A percentile compares a stretch with the other conserved stretches of the same genome.
These are phyloP conservation scores for Cygnus atratus DNA, from an alignment of 2,113 vertebrate species.

Conservation along the genomic window DNA sequence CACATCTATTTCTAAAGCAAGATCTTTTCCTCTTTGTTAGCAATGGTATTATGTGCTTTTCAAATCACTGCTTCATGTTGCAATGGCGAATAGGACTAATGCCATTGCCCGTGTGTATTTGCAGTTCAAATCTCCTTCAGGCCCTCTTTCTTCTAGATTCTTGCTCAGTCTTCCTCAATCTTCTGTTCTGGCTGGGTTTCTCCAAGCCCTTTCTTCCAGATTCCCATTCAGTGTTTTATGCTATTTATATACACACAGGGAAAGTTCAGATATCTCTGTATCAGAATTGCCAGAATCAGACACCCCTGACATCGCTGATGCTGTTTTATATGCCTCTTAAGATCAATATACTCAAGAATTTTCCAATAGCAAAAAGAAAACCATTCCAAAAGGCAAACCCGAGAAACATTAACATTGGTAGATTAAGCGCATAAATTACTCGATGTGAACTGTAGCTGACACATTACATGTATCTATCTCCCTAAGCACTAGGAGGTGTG, in stretches of 20 bases:
- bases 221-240: background rate
- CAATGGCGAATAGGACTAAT: background rate
- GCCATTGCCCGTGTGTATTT: background rate
- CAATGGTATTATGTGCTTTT: background rate
- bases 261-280: background rate
- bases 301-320: background rate
- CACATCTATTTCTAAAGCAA: slow-evolving; percentile 67
- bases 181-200: background rate
- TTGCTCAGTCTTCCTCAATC: background rate
- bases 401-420: background rate
- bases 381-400: background rate
- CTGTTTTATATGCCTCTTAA: background rate
- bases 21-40: slow-evolving; percentile 56
- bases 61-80: slow-evolving; percentile 6
- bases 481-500: background rate
- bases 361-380: background rate
- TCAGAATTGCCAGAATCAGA: background rate
- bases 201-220: background rate
- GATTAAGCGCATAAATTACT: background rate
- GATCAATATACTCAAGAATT: background rate
- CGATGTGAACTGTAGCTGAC: background rate
- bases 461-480: background rate
- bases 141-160: background rate
- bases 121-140: background rate
- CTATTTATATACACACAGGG: background rate